Percentiles rank a stretch among this genome's conserved stretches.
These are phyloP conservation scores for Trididemnum nubilum DNA, from an alignment of 23 tunicate genomes.

Conservation along the genomic window DNA sequence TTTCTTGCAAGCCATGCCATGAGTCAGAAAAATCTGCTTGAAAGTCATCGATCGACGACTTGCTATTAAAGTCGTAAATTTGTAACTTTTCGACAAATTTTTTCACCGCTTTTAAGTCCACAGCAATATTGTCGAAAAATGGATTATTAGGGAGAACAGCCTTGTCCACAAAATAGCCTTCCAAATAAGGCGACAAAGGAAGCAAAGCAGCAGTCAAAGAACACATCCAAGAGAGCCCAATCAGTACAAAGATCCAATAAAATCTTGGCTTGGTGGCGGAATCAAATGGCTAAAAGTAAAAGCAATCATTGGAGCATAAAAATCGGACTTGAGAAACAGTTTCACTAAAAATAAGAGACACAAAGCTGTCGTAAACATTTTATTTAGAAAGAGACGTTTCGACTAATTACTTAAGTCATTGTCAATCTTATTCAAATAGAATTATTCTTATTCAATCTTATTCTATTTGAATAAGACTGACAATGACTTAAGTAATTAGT, in stretches of 20 bases:
- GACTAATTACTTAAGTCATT: no score
- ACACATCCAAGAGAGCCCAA: constrained; percentile 47
- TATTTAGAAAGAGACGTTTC: no score
- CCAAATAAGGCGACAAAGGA: constrained; percentile 38
- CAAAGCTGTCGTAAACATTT: no score
- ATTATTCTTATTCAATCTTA: no score
- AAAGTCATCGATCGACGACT: background rate
- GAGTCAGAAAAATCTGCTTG: background rate
- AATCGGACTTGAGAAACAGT: background rate
- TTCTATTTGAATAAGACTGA: no score
- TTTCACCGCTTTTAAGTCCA: constrained; percentile 47
- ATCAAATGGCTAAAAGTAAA: constrained; percentile 63
- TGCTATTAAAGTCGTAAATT: background rate
- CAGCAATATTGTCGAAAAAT: constrained; percentile 45
- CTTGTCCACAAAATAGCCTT: constrained; percentile 40
- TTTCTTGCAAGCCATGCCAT: background rate
- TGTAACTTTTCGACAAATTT: constrained; percentile 18
- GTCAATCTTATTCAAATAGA: no score
- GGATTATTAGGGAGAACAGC: constrained; percentile 69
- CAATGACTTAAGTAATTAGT: no score
- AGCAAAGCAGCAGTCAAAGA: constrained; percentile 55
- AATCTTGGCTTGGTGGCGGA: constrained; percentile 47
- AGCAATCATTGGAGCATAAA: background rate
- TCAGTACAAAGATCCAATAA: constrained; percentile 6
- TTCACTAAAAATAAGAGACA: no score